A percentile compares a stretch with the other conserved stretches of the same genome.
Conservation (phyloP, 1,140 invertebrate species). For the Camponotus floridanus region DNA sequence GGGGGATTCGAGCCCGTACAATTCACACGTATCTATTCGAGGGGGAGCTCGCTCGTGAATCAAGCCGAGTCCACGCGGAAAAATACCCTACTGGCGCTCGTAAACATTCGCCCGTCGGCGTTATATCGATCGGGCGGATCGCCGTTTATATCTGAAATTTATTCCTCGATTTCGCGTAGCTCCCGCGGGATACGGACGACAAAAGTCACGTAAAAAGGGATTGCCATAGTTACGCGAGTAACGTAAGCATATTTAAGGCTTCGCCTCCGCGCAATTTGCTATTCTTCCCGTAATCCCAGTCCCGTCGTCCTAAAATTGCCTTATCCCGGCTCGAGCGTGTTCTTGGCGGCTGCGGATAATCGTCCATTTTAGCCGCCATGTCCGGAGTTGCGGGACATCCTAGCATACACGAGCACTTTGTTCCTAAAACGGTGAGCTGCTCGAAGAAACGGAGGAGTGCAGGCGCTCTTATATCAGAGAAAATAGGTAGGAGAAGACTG, state of each 20-base stretch:
- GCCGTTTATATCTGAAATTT: conserved; percentile 65
- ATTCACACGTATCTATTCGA: conserved; percentile 35
- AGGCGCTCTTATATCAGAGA: background rate
- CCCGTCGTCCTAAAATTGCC: conserved; percentile 35
- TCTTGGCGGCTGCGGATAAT: conserved; percentile 43
- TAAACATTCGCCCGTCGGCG: conserved; percentile 60
- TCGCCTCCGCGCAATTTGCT: background rate
- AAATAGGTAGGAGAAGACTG: background rate
- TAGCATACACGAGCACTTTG: background rate
- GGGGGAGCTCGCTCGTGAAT: conserved; percentile 43
- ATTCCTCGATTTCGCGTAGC: conserved; percentile 53
- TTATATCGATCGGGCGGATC: conserved; percentile 7
- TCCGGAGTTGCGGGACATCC: background rate
- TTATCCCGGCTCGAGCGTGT: background rate
- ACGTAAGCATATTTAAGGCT: conserved; percentile 43
- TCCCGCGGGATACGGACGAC: conserved; percentile 12
- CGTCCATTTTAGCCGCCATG: conserved; percentile 37
- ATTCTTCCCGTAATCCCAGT: conserved; percentile 49
- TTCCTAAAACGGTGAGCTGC: background rate
- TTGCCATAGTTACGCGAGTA: conserved; percentile 62
- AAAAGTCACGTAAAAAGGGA: conserved; percentile 62
- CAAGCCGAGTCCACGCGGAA: conserved; percentile 52
- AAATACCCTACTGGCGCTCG: conserved; percentile 62
- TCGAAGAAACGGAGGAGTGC: conserved; percentile 5
- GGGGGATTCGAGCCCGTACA: conserved; percentile 6